These are phyloP conservation scores for Drosophila kuntzei DNA, from an alignment of 2,888 invertebrate species.

Conservation along the genomic window DNA sequence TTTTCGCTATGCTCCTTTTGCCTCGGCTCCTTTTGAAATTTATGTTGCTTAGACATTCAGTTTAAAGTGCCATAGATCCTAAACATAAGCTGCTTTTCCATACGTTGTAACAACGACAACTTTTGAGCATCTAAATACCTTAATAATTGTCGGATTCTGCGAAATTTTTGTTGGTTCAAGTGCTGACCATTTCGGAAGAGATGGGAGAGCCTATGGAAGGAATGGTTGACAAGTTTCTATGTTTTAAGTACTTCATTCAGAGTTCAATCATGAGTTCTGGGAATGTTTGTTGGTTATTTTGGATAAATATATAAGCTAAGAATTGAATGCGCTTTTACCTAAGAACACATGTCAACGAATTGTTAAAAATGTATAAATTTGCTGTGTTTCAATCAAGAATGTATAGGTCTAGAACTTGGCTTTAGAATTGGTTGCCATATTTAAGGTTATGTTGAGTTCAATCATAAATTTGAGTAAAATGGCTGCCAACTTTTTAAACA, in stretches of 20 bases:
- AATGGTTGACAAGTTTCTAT: not conserved
- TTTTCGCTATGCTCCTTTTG: constrained; percentile 9
- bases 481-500: no score
- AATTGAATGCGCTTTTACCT: not conserved
- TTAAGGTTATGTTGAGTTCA: no score
- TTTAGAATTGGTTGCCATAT: no score
- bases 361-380: not conserved
- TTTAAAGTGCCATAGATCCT: constrained; percentile 56
- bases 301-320: no score
- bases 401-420: no score
- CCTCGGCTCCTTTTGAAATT: constrained; percentile 30
- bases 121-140: constrained; percentile 42
- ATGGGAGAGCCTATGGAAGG: no score
- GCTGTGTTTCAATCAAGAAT: no score
- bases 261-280: not conserved
- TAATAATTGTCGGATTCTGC: constrained; percentile 11
- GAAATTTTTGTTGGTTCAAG: constrained; percentile 11
- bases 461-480: no score
- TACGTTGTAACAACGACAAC: not conserved
- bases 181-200: constrained; percentile 23
- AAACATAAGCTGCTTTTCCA: constrained; percentile 56
- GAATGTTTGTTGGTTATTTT: not conserved
- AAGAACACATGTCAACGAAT: not conserved
- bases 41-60: constrained; percentile 57
- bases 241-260: constrained; percentile 11